phyloP scores from a whole-genome alignment of 2,113 vertebrate genomes.

The Tragelaphus imberbis region DNA sequence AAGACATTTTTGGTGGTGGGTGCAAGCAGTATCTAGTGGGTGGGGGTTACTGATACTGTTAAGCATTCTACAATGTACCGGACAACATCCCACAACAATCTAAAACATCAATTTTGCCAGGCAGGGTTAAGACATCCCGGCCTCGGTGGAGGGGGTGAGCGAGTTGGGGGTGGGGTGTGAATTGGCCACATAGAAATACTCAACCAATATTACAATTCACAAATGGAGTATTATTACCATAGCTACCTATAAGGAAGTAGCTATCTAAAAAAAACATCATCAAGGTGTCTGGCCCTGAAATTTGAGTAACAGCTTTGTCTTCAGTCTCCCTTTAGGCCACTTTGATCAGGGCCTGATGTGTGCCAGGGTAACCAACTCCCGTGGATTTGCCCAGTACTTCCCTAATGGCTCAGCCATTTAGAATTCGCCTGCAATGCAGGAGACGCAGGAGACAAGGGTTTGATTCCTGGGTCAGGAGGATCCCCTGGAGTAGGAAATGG shows the following conservation, averaged over 20 bases:
- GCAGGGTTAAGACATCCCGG: neutral
- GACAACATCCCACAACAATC: neutral
- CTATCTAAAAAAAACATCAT: neutral
- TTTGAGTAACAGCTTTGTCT: neutral
- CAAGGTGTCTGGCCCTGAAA: neutral
- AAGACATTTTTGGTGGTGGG: neutral
- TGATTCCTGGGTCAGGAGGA: neutral
- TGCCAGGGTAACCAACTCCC: neutral
- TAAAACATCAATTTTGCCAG: neutral
- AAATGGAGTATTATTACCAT: neutral
- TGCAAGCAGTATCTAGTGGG: neutral
- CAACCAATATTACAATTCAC: neutral
- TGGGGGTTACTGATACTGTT: neutral
- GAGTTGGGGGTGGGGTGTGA: neutral
- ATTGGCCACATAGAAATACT: neutral
- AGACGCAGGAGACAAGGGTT: neutral
- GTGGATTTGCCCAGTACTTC: neutral
- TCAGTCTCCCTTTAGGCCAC: neutral
- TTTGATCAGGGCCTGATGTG: neutral
- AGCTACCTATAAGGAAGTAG: neutral
- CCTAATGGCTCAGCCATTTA: neutral
- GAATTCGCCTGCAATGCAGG: neutral
- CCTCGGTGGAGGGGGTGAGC: neutral
- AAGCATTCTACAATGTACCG: neutral
- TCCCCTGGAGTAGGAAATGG: neutral